A percentile compares a stretch with the other conserved stretches of the same genome.
Conservation (phyloP, 30 jellyfish, hydroid and myxozoan genomes). For the Morbakka virulenta region DNA sequence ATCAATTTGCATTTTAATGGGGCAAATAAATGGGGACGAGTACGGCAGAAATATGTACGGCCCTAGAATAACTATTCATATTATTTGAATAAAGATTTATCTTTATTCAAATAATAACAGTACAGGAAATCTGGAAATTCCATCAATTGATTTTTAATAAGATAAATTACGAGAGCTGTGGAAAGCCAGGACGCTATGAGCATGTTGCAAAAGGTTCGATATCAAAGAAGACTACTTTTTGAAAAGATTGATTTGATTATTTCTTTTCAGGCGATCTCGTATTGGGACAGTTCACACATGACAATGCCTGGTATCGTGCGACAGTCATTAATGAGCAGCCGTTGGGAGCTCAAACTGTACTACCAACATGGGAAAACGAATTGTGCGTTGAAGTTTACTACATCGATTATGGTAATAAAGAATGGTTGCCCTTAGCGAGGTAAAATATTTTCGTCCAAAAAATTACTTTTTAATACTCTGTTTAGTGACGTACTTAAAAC, state of each 20-base stretch:
- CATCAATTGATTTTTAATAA: too few relatives aligned
- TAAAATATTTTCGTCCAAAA: background rate
- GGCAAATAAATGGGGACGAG: too few relatives aligned
- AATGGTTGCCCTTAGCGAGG: slow-evolving; percentile 83
- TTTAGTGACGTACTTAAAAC: too few relatives aligned
- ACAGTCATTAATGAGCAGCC: slow-evolving; percentile 27
- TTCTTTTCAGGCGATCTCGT: slow-evolving; percentile 59
- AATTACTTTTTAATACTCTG: background rate
- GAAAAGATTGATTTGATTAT: background rate
- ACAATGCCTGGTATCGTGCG: slow-evolving; percentile 91
- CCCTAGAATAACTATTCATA: too few relatives aligned
- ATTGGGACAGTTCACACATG: slow-evolving; percentile 83
- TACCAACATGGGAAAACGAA: slow-evolving; percentile 85
- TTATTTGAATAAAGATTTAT: too few relatives aligned
- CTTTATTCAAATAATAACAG: too few relatives aligned
- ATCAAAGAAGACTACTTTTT: background rate
- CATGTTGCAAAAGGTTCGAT: too few relatives aligned
- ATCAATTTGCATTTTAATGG: too few relatives aligned
- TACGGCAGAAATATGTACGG: too few relatives aligned
- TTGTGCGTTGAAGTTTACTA: slow-evolving; percentile 70
- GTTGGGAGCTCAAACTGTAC: slow-evolving; percentile 27
- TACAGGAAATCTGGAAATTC: too few relatives aligned
- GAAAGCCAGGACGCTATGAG: too few relatives aligned
- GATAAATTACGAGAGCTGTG: too few relatives aligned
- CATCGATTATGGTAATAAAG: slow-evolving; percentile 83